phyloP scores from a whole-genome alignment of 2,888 invertebrate genomes.

The Tethea ocularis region DNA sequence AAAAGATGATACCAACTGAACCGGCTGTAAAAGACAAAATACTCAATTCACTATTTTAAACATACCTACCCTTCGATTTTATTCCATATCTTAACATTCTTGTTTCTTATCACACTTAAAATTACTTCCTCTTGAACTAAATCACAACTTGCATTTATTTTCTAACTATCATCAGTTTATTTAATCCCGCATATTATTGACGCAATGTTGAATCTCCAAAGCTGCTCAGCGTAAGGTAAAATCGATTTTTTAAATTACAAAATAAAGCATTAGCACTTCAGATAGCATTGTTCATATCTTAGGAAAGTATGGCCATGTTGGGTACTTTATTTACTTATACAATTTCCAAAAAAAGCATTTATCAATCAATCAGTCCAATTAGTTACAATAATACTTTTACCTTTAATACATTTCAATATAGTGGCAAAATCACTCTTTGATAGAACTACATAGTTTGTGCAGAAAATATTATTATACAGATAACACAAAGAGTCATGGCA shows the following conservation, averaged over 20 bases:
- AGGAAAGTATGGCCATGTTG: neutral
- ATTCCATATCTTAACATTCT: neutral
- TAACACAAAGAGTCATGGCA: neutral
- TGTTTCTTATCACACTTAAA: neutral
- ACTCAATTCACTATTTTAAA: neutral
- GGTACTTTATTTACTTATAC: slow-evolving; percentile 9
- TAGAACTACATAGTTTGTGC: slow-evolving; percentile 10
- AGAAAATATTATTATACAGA: slow-evolving; percentile 3
- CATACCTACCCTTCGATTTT: neutral
- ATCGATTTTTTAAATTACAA: neutral
- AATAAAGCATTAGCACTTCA: slow-evolving; percentile 1
- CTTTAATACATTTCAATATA: slow-evolving; percentile 31
- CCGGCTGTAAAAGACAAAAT: no score
- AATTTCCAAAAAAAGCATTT: slow-evolving; percentile 16
- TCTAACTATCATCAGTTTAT: neutral
- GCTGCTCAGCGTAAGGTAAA: no score
- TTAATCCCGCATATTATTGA: neutral
- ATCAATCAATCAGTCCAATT: slow-evolving; percentile 54
- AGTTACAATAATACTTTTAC: slow-evolving; percentile 55
- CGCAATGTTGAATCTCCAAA: no score
- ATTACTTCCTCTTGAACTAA: neutral
- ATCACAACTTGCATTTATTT: neutral
- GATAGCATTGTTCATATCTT: neutral
- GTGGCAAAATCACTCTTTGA: slow-evolving; percentile 22
- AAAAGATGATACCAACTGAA: neutral